These are phyloP conservation scores for Dynastes maya DNA, from an alignment of 2,888 invertebrate species.

Conservation along the genomic window DNA sequence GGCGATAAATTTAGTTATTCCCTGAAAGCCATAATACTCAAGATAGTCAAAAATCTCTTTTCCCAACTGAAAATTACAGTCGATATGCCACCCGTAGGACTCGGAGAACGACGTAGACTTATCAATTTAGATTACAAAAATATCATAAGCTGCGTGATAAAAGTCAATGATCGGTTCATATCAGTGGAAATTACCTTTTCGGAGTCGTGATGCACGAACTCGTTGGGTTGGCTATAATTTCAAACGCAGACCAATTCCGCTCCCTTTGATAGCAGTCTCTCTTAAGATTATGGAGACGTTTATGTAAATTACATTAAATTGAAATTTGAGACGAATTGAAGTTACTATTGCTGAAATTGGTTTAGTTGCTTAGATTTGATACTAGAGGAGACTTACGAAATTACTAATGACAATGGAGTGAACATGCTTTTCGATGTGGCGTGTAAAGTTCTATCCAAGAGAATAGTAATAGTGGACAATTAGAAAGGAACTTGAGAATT, in stretches of 20 bases:
- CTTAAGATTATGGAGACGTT: not conserved
- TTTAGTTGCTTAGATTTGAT: not conserved
- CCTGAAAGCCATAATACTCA: slow-evolving; percentile 10
- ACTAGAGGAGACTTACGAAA: too few relatives aligned
- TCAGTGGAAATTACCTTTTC: slow-evolving; percentile 52
- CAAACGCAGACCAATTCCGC: slow-evolving; percentile 8
- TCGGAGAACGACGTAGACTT: not conserved
- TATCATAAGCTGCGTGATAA: slow-evolving; percentile 55
- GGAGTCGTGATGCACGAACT: slow-evolving; percentile 26
- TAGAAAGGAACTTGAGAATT: too few relatives aligned
- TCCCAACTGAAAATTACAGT: slow-evolving; percentile 12
- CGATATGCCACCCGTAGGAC: slow-evolving; percentile 10
- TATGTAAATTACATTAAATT: not conserved
- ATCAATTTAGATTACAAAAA: slow-evolving; percentile 43
- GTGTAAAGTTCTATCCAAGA: too few relatives aligned
- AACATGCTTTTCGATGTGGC: too few relatives aligned
- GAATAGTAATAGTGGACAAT: too few relatives aligned
- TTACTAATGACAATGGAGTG: too few relatives aligned
- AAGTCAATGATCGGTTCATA: slow-evolving; percentile 56
- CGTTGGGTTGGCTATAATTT: slow-evolving; percentile 9
- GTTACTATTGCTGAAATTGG: not conserved
- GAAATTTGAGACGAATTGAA: too few relatives aligned
- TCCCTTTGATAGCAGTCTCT: not conserved
- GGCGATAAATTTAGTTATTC: slow-evolving; percentile 18
- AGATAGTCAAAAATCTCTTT: slow-evolving; percentile 20